Evolutionary conservation across 2,113 vertebrate species (phyloP), one percentile per base, ranked within the genome.

Genomic region (Montifringilla adamsi): DNA sequence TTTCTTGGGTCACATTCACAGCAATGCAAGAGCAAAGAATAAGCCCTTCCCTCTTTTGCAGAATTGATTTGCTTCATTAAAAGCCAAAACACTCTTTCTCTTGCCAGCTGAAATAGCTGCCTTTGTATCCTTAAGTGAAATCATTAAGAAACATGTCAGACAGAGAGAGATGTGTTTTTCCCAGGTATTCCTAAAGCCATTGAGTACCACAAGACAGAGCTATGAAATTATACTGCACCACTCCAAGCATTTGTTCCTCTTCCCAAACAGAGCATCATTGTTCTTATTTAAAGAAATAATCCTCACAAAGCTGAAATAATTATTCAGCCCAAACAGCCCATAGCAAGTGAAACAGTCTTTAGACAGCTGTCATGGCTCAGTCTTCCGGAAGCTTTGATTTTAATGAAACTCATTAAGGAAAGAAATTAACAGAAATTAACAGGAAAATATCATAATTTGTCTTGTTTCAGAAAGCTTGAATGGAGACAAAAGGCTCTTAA

Each of bases 351-450:
- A 97, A 98, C 95, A 97, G 96, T 92, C 95, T 96, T 98, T 96
- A 97, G 97, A 97, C 98, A 98, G 97, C 97, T 98, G 97, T 98
- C 97, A 97, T 94, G 96, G 94, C 94, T 97, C 97, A 97, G 95
- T 97, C 96, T 98, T 97, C 97, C 85, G 67, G 96, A 98, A 98
- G 97, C 97, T 97, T 98, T 98, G 96, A 91, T 97, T 97, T 97
- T 97, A 98, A 98, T 97, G 96, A 98, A 98, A 98, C 96, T 97
- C 97, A 97, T 98, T 98, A 98, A 93, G 95, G 92, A 96, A 97
- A 97, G 97, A 97, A 98, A 98, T 98, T 98, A 98, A 98, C 97
- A 98, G 97, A 98, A 96, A 95, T 96, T 97, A 96, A 95, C 91
- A 89, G 94, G 97, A 98, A 97, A 97, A 98, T 97, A 98, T 98